A percentile compares a stretch with the other conserved stretches of the same genome.
Conservation (phyloP, 2,888 invertebrate species). For the Linnaemya vulpina region DNA sequence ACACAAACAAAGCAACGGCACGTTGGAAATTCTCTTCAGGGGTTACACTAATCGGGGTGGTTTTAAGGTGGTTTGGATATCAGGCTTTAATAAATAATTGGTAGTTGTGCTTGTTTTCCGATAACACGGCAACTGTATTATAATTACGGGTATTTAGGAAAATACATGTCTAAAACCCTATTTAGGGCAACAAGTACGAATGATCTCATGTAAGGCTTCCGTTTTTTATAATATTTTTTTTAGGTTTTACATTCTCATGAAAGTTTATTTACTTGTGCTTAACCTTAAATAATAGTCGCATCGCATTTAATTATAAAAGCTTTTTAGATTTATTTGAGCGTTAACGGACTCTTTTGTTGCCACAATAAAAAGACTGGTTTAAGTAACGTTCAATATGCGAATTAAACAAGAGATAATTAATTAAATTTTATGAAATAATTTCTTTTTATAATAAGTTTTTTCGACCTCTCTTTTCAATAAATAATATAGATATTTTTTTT, state of each 20-base stretch:
- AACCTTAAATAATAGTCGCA: no score
- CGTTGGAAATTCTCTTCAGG: not conserved
- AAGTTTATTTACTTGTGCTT: no score
- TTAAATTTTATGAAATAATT: conserved; percentile 4
- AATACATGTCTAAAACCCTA: conserved; percentile 60
- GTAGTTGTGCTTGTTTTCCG: not conserved
- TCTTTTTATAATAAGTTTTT: no score
- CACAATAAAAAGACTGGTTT: not conserved
- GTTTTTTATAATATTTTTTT: conserved; percentile 44
- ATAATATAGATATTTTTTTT: no score
- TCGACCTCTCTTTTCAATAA: no score
- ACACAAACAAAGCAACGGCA: not conserved
- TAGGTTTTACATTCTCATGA: no score
- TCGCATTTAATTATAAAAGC: conserved; percentile 42
- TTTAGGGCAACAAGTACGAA: conserved; percentile 60
- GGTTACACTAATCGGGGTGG: not conserved
- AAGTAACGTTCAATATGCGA: not conserved
- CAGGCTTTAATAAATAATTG: not conserved
- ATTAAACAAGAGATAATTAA: not conserved
- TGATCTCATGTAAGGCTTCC: conserved; percentile 15
- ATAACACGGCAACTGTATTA: conserved; percentile 51
- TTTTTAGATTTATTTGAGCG: conserved; percentile 23
- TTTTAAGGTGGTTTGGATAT: not conserved
- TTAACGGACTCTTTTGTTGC: conserved; percentile 29
- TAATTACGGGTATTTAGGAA: conserved; percentile 40